Evolutionary conservation across 2,113 vertebrate genomes (phyloP).

Genomic region (Pteropus alecto): DNA sequence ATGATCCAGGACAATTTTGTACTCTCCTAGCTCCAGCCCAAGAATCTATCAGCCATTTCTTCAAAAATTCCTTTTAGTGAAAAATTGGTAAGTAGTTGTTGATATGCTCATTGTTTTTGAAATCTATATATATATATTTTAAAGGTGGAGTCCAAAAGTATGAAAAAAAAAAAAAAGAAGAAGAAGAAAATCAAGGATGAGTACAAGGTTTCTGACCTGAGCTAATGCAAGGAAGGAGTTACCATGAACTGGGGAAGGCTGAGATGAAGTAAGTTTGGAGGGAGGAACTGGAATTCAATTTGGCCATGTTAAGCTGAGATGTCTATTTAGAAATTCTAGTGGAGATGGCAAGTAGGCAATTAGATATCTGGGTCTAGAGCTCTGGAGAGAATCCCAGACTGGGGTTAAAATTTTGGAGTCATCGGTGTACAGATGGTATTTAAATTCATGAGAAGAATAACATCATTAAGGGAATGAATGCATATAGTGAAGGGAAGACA

Average conservation of each 20-base stretch:
- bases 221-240: not conserved
- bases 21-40: not conserved
- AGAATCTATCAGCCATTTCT: not conserved
- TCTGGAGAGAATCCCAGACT: not conserved
- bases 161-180: not conserved
- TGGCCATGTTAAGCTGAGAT: not conserved
- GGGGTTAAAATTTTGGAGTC: not conserved
- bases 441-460: not conserved
- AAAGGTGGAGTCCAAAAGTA: not conserved
- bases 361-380: not conserved
- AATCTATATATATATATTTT: not conserved
- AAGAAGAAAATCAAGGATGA: not conserved
- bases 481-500: not conserved
- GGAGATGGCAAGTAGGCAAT: not conserved
- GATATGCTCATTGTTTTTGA: not conserved
- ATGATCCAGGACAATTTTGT: not conserved
- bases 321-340: not conserved
- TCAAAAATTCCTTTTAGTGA: not conserved
- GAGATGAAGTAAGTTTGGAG: not conserved
- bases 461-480: not conserved
- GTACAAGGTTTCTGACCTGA: not conserved
- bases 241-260: not conserved
- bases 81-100: not conserved
- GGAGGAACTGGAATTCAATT: not conserved
- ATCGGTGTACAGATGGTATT: not conserved